Base-by-base conservation (phyloP, 1,140 invertebrate genomes). In the Meloidogyne exigua region DNA sequence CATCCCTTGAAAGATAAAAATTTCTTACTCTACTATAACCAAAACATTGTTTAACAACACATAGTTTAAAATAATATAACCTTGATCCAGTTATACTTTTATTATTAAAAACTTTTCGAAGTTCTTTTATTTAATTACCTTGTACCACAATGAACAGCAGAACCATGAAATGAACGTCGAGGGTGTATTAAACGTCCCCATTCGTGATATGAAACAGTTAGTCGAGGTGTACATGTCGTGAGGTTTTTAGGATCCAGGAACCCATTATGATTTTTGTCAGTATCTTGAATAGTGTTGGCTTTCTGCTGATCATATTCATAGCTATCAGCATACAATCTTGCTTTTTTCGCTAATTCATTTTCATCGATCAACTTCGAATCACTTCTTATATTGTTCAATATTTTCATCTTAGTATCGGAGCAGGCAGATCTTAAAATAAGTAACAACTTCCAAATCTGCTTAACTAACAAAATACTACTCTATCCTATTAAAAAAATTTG, bases 131-230 rank as follows among this genome's bases (percentile, higher is more conserved):
- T 9, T 39, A 9, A 9, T 39, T 39, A 39, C 36, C 36, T 39
- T 1, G 21, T 42, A 5, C 72, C 72, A 39, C 72, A 73, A 73
- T 73, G 72, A 21, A 73, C 72, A 15, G 57, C 26, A n/a, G 72
- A 32, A 64, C 72, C 18, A 65, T 73, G 44, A 62, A 73, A 62
- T n/a, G 57, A 65, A 7, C 72, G 72, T 7, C 57, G 70, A 23
- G 72, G 36, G 13, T 11, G 39, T 49, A 73, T 57, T 57, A 39
- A 11, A 36, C 57, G n/a, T 2, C 72, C 72, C 72, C 72, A 73
- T 5, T 73, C 72, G 26, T 39, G 39, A 32, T 73, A 73, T 28
- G 72, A 62, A 65, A 32, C 23, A 65, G 57, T 64, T 62, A 73
- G 28, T n/a, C 72, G 72, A 62, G 72, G 72, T 0, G 57, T 13